Evolutionary conservation across 2,113 vertebrate species (phyloP).

Genomic region (Notarius lentiginosus): DNA sequence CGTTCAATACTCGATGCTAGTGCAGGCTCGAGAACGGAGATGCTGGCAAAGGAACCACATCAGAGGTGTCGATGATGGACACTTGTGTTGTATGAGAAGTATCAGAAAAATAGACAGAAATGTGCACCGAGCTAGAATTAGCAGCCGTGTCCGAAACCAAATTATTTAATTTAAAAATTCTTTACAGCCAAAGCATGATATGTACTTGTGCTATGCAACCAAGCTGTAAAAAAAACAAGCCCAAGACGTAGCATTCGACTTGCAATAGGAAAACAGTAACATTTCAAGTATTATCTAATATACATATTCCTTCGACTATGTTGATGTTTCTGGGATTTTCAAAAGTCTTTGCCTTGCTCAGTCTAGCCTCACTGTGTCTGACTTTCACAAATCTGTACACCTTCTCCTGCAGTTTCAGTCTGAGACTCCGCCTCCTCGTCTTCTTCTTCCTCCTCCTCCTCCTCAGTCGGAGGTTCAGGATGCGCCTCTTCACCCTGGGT

Average conservation of each 20-base stretch:
- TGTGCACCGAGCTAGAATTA: neutral
- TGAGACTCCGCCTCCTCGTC: slow-evolving; percentile 23
- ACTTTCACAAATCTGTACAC: slow-evolving; percentile 56
- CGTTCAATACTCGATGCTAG: neutral
- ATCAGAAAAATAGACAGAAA: slow-evolving; percentile 7
- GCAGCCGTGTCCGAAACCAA: neutral
- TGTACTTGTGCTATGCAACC: slow-evolving; percentile 20
- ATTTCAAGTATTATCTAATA: neutral
- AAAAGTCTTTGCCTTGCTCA: neutral
- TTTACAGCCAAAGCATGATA: slow-evolving; percentile 12
- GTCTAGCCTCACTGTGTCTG: slow-evolving; percentile 40
- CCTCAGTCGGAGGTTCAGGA: slow-evolving; percentile 51
- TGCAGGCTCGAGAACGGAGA: neutral
- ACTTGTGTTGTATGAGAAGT: neutral
- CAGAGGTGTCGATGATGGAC: neutral
- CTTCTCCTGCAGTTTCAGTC: slow-evolving; percentile 44
- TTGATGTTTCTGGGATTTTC: neutral
- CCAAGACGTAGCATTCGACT: neutral
- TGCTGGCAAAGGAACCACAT: neutral
- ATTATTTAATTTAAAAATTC: neutral
- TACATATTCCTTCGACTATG: neutral
- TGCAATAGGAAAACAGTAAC: neutral
- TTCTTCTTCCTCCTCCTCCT: slow-evolving; percentile 42
- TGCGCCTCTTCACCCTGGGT: slow-evolving; percentile 48
- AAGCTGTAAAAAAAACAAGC: slow-evolving; percentile 2